A percentile compares a stretch with the other conserved stretches of the same genome.
Conservation (phyloP, 2,797 vertebrate species). For the Hozukius guyotensis region DNA sequence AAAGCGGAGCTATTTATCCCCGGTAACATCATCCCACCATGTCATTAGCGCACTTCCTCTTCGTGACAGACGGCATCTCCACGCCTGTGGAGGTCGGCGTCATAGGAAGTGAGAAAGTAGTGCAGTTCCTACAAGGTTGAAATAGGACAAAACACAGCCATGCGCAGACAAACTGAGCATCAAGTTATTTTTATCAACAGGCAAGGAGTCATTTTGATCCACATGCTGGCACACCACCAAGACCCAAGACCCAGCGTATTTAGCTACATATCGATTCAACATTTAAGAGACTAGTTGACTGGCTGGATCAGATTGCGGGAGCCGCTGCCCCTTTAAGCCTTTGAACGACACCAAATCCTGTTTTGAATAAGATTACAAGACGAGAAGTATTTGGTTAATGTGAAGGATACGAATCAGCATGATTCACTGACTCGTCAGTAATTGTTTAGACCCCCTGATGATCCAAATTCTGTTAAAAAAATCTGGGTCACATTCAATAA, state of each 20-base stretch:
- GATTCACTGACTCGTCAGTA: constrained; percentile 5
- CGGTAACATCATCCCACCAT: not conserved
- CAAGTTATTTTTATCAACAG: constrained; percentile 42
- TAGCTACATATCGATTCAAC: constrained; percentile 68
- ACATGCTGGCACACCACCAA: constrained; percentile 55
- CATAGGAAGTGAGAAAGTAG: constrained; percentile 22
- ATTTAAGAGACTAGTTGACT: constrained; percentile 67
- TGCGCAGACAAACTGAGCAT: constrained; percentile 2
- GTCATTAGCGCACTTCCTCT: constrained; percentile 10
- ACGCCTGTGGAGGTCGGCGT: constrained; percentile 8
- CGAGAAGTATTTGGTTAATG: constrained; percentile 22
- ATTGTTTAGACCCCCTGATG: not conserved
- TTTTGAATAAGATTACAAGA: constrained; percentile 48
- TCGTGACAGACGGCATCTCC: constrained; percentile 28
- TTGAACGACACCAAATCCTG: constrained; percentile 57
- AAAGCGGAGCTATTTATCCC: not conserved
- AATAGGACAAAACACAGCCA: constrained; percentile 15
- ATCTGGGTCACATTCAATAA: constrained; percentile 17
- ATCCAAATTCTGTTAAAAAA: constrained; percentile 16
- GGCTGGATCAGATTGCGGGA: constrained; percentile 70
- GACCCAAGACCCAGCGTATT: constrained; percentile 34
- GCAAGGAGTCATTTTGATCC: constrained; percentile 50
- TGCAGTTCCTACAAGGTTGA: not conserved
- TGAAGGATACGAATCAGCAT: constrained; percentile 29
- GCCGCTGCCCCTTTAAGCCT: constrained; percentile 59